phyloP scores from a whole-genome alignment of 2,888 invertebrate species.

The Rambutsinella grinnellia region DNA sequence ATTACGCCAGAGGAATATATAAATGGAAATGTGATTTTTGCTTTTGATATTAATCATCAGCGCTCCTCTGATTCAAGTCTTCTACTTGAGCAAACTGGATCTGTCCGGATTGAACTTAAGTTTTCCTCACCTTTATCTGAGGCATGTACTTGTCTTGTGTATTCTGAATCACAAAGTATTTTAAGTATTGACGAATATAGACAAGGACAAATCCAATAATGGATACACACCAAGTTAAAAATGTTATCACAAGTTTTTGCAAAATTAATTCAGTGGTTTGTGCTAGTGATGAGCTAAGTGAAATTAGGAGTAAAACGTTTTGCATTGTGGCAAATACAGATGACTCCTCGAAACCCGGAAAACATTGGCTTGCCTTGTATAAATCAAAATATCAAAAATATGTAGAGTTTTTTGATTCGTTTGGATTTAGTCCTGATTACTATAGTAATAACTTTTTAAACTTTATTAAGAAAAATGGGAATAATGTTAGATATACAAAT shows the following conservation, averaged over 20 bases:
- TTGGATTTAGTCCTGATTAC: not conserved
- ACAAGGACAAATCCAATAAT: constrained; percentile 6
- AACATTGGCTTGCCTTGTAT: constrained; percentile 20
- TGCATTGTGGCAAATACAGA: too few species aligned
- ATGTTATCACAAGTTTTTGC: not conserved
- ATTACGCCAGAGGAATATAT: constrained; percentile 7
- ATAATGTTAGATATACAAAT: too few species aligned
- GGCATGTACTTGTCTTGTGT: constrained; percentile 7
- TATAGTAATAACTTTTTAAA: not conserved
- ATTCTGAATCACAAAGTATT: constrained; percentile 16
- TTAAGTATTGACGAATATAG: constrained; percentile 5
- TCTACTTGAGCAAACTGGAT: constrained; percentile 12
- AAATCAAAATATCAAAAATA: not conserved
- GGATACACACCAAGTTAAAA: not conserved
- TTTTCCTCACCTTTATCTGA: constrained; percentile 1
- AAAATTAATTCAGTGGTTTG: constrained; percentile 2
- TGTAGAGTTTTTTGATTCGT: constrained; percentile 23
- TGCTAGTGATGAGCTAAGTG: constrained; percentile 16
- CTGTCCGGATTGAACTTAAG: constrained; percentile 10
- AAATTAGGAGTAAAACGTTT: not conserved
- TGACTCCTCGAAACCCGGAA: too few species aligned
- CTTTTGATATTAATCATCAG: constrained; percentile 15
- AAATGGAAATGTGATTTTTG: constrained; percentile 20
- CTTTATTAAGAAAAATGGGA: constrained; percentile 4
- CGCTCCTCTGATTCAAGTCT: not conserved